Evolutionary conservation across 2,113 vertebrate species (phyloP).

Genomic region (Cercocebus atys): DNA sequence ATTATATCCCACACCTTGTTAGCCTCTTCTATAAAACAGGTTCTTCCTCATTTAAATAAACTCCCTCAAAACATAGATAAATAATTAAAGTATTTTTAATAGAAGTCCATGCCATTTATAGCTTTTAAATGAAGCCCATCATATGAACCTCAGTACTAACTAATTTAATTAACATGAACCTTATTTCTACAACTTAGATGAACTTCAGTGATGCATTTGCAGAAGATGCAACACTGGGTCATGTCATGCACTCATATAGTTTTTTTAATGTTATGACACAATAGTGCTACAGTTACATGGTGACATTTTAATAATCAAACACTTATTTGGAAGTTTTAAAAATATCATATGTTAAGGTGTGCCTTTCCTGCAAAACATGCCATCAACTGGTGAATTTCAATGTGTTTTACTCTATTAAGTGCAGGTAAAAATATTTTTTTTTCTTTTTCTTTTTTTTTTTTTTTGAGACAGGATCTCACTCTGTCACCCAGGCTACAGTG

Average conservation of each 20-base stretch:
- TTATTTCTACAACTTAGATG: neutral
- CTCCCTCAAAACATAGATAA: neutral
- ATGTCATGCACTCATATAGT: neutral
- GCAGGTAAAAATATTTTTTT: neutral
- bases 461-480: no score
- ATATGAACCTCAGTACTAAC: neutral
- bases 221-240: neutral
- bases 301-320: constrained; percentile 4
- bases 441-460: no score
- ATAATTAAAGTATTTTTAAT: neutral
- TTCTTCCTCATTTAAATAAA: neutral
- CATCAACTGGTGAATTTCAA: neutral
- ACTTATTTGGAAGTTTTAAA: neutral
- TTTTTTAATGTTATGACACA: neutral
- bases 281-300: neutral
- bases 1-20: neutral
- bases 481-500: no score
- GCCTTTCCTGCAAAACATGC: neutral
- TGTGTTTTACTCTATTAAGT: constrained; percentile 10
- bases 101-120: neutral
- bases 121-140: neutral
- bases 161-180: neutral
- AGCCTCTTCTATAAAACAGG: neutral
- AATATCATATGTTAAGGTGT: neutral
- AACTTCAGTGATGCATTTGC: neutral